Evolutionary conservation across 2,888 invertebrate genomes (phyloP).

Genomic region (Oxystoma pomonae): DNA sequence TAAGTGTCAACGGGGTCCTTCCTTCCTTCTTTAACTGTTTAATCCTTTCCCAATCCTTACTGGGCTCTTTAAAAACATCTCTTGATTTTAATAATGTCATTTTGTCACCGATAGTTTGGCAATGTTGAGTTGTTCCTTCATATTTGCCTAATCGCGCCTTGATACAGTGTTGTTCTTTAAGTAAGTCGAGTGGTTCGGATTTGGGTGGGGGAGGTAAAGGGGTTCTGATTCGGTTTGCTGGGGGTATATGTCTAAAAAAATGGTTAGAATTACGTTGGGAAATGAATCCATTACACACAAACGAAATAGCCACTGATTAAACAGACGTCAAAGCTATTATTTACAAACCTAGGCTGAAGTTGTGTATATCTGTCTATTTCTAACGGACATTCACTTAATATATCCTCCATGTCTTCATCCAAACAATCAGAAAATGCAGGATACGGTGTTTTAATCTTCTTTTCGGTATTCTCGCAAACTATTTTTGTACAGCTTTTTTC

Average conservation of each 20-base stretch:
- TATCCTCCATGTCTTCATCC: constrained; percentile 28
- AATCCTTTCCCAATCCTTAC: constrained; percentile 22
- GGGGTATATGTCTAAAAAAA: not conserved
- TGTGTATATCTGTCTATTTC: constrained; percentile 20
- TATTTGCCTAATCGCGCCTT: constrained; percentile 26
- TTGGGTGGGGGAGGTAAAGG: constrained; percentile 21
- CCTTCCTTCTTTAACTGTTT: constrained; percentile 24
- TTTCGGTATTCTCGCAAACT: not conserved
- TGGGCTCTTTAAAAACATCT: constrained; percentile 17
- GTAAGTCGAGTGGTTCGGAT: constrained; percentile 26
- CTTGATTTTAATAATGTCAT: constrained; percentile 25
- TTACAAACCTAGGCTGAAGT: constrained; percentile 32
- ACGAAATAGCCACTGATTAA: not conserved
- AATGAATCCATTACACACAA: not conserved
- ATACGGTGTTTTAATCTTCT: constrained; percentile 22
- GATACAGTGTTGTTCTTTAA: constrained; percentile 32
- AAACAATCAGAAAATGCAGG: constrained; percentile 32
- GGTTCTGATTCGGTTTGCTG: not conserved
- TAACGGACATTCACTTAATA: constrained; percentile 31
- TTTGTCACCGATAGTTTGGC: constrained; percentile 28
- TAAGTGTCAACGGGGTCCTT: constrained; percentile 21
- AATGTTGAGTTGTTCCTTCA: constrained; percentile 28
- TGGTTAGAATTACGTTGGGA: not conserved
- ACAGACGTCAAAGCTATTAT: constrained; percentile 4
- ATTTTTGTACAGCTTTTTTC: not conserved